Evolutionary conservation across 2,888 invertebrate genomes (phyloP).

Genomic region (Philaethria dido): DNA sequence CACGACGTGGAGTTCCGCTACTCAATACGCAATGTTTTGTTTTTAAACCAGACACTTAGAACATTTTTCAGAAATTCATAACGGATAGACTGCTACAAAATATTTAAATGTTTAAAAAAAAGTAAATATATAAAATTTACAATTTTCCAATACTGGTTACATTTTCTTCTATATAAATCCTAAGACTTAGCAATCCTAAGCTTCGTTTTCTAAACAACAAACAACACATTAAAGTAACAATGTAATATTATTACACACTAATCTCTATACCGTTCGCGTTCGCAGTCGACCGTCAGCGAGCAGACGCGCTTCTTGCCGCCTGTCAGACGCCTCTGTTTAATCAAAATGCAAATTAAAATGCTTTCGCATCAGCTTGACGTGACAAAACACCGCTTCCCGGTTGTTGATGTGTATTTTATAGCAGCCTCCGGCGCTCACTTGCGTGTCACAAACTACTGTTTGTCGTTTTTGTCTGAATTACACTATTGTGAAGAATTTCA

Average conservation of each 20-base stretch:
- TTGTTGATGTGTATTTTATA: conserved; percentile 55
- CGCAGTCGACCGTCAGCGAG: conserved; percentile 38
- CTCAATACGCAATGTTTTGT: too few species aligned
- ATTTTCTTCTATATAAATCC: too few species aligned
- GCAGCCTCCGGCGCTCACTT: conserved; percentile 42
- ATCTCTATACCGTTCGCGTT: conserved; percentile 1
- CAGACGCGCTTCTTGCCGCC: conserved; percentile 47
- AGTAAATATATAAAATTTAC: too few species aligned
- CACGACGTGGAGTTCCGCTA: too few species aligned
- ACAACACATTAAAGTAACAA: background rate
- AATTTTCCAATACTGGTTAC: too few species aligned
- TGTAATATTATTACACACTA: conserved; percentile 9
- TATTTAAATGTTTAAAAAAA: too few species aligned
- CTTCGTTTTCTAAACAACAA: background rate
- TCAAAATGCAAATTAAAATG: conserved; percentile 69
- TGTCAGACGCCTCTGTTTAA: conserved; percentile 59
- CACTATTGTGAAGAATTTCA: conserved; percentile 7
- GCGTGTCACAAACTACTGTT: conserved; percentile 17
- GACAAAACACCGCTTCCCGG: conserved; percentile 54
- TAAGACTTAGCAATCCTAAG: background rate
- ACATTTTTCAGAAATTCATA: too few species aligned
- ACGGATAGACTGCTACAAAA: too few species aligned
- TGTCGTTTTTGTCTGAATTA: conserved; percentile 21
- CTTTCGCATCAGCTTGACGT: conserved; percentile 57
- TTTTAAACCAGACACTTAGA: too few species aligned